Evolutionary conservation across 2,888 invertebrate genomes (phyloP).

Genomic region (Herminia tarsipennalis): DNA sequence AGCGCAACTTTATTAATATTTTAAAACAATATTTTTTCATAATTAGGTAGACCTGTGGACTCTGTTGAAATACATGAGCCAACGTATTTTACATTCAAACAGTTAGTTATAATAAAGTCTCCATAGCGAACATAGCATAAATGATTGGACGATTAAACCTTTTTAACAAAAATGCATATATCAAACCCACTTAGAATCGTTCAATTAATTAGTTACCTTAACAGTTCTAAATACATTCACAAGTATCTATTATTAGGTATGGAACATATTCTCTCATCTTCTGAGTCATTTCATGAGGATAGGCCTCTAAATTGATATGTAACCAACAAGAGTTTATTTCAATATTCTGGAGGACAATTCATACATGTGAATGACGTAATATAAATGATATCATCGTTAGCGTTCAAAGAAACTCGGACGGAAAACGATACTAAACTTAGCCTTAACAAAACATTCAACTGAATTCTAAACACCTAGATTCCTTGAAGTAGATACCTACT

Average conservation of each 20-base stretch:
- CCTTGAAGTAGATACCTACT: too few relatives aligned
- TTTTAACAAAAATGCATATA: too few relatives aligned
- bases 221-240: constrained; percentile 22
- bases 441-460: too few relatives aligned
- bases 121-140: too few relatives aligned
- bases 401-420: constrained; percentile 38
- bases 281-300: constrained; percentile 28
- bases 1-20: too few relatives aligned
- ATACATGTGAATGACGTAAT: constrained; percentile 36
- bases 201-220: constrained; percentile 17
- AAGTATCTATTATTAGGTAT: constrained; percentile 24
- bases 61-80: too few relatives aligned
- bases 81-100: too few relatives aligned
- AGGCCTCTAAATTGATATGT: constrained; percentile 15
- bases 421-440: constrained; percentile 11
- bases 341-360: constrained; percentile 19
- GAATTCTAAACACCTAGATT: too few relatives aligned
- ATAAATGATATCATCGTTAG: constrained; percentile 39
- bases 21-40: too few relatives aligned
- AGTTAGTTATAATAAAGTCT: too few relatives aligned
- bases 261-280: not conserved
- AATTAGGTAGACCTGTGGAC: too few relatives aligned
- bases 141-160: too few relatives aligned
- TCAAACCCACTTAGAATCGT: not conserved
- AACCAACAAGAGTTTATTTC: constrained; percentile 14